These are phyloP conservation scores for Enteromius anoplus DNA, from an alignment of 2,797 vertebrate genomes.

Conservation along the genomic window DNA sequence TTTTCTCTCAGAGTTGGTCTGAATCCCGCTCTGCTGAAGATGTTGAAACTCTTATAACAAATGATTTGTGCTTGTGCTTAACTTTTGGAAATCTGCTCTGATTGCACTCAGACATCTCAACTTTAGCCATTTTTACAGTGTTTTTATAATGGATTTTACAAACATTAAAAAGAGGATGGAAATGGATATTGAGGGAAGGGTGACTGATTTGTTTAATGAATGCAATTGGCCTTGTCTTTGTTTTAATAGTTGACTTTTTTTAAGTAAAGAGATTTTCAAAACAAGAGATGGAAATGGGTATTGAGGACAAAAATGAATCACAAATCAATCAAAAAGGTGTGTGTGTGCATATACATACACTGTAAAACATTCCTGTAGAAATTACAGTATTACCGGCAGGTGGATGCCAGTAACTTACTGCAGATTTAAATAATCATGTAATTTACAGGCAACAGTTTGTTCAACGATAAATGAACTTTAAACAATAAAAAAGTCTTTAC, in stretches of 20 bases:
- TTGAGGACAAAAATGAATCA: neutral
- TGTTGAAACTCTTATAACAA: neutral
- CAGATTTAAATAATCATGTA: too few relatives aligned
- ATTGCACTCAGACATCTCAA: neutral
- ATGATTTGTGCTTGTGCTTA: neutral
- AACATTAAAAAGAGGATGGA: neutral
- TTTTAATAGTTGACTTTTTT: neutral
- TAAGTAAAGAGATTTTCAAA: neutral
- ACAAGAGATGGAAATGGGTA: neutral
- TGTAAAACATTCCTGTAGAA: too few relatives aligned
- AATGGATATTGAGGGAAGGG: neutral
- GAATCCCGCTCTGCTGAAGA: neutral
- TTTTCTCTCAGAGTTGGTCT: neutral
- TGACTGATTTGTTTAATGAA: too few relatives aligned
- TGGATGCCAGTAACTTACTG: too few relatives aligned
- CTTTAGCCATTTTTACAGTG: neutral
- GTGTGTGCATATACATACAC: too few relatives aligned
- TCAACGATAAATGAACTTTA: too few relatives aligned
- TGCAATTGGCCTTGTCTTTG: too few relatives aligned
- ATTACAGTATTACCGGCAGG: too few relatives aligned
- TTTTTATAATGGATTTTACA: neutral
- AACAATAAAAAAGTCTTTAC: too few relatives aligned
- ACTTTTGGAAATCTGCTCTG: neutral
- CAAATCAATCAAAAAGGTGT: too few relatives aligned
- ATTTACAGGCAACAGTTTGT: too few relatives aligned